Evolutionary conservation across 2,797 vertebrate genomes (phyloP).

Genomic region (Tapera naevia): DNA sequence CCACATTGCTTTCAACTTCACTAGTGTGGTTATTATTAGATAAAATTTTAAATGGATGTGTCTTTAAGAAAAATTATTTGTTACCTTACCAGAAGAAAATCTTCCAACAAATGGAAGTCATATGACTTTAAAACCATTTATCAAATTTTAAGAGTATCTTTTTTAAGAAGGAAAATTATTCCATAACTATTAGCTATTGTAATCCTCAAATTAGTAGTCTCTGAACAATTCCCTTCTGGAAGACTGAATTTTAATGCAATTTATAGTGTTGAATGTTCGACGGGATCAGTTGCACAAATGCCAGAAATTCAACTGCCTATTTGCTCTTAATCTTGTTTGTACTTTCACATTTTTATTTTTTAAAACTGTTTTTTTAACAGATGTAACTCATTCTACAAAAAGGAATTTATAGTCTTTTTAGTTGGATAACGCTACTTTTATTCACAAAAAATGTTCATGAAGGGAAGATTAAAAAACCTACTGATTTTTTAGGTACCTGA

Average conservation of each 20-base stretch:
- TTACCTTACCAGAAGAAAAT: neutral
- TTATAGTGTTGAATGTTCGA: neutral
- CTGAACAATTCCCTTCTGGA: neutral
- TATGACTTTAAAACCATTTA: neutral
- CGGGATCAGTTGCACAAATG: neutral
- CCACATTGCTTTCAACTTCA: neutral
- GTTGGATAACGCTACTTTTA: neutral
- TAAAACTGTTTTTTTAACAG: neutral
- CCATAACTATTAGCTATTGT: neutral
- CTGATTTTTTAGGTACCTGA: neutral
- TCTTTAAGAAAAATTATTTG: neutral
- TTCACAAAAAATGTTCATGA: neutral
- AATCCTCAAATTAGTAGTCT: neutral
- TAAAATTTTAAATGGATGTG: neutral
- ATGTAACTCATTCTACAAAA: neutral
- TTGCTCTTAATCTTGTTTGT: neutral
- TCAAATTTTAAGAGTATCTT: neutral
- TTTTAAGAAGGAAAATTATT: neutral
- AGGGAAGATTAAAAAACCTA: neutral
- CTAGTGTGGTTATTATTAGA: neutral
- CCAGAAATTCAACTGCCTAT: neutral
- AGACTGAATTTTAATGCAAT: neutral
- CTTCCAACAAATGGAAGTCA: neutral
- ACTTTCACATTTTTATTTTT: neutral
- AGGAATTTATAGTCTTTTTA: neutral